Evolutionary conservation across 2,797 vertebrate genomes (phyloP), one percentile per base, ranked within the genome.

Genomic region (Pangasius macronema): DNA sequence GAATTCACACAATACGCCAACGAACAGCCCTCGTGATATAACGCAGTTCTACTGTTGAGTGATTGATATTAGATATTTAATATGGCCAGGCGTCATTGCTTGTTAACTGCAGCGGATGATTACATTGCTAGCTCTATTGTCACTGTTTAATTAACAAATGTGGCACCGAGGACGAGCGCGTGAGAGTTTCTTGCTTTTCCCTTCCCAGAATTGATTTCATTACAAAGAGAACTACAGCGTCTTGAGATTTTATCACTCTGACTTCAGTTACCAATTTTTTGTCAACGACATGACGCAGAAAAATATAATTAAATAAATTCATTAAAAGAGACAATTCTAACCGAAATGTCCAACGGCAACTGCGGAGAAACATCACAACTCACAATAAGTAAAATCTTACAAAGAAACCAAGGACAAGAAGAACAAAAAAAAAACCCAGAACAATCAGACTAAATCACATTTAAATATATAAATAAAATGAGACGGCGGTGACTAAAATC

Each of bases 311-410:
- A 42, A 79, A 51, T 5, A 46, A 2, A 53, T 22, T 42, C 42
- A 42, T 9, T 49, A 53, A 33, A 82, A 70, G 30, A 82, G 20
- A 24, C 67, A 76, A 68, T 85, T 84, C 18, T 20, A 57, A 61
- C 65, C 53, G 73, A 85, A 55, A 80, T 2, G 13, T 75, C 59
- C 65, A 20, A 2, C 87, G 42, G 76, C 68, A 46, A 49, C 3
- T 63, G 61, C 27, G 30, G 57, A 68, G 16, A 36, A 36, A 46
- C 77, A 70, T 81, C 13, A 16, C 33, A 67, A 85, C 63, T 72
- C 42, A 42, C 42, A 7, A 42, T 77, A 57, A 42, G 33, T 42
- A 77, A 80, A 88, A 61, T 75, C 75, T 70, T 9, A 49, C 36
- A 75, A 46, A 49, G 39, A 75, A 49, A 53, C 55, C 18, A 27